Base-by-base conservation (phyloP, 2,888 invertebrate genomes). In the Anthrax anthrax region DNA sequence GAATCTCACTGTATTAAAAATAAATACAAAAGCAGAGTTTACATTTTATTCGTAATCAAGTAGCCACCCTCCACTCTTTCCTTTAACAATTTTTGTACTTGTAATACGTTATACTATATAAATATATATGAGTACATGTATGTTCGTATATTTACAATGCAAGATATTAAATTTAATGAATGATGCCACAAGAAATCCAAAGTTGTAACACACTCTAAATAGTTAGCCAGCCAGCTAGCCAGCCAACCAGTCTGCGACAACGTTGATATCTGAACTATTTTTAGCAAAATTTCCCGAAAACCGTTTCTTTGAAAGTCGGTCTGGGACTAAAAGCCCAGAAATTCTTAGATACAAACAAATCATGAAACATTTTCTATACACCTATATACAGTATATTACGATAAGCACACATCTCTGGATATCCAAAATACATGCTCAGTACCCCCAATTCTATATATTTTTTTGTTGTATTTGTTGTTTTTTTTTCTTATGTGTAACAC, bases 281-380 rank as follows among this genome's bases (percentile, higher is more conserved):
- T 48, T 48, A 48, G 48, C 41, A 46, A 41, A 46, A 39, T 48
- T 46, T 44, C 47, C 49, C 44, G 52, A 52, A 52, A 50, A 52
- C 50, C 52, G 52, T 49, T 52, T 51, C 50, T 51, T 49, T 48
- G 50, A 48, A 50, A 52, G 48, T 51, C 51, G 49, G 51, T 51
- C 52, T 52, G 52, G 52, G 52, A 52, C 52, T 52, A 50, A 52
- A 46, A 52, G 52, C 52, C 50, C 48, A 41, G 49, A 47, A 47
- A 49, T 49, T 52, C 52, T 47, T 48, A 47, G 29, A 45, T 46
- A 46, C 46, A 27, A 42, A 42, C 46, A 42, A 46, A 46, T 46
- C 46, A 41, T 32, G 29, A 32, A 32, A 23, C 8, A 8, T 23
- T 23, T 23, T 23, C 8, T 4, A 6, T 6, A 8, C 8, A 6